These are phyloP conservation scores for Myanophis thanlyinensis DNA, from an alignment of 2,113 vertebrate genomes.

Conservation along the genomic window DNA sequence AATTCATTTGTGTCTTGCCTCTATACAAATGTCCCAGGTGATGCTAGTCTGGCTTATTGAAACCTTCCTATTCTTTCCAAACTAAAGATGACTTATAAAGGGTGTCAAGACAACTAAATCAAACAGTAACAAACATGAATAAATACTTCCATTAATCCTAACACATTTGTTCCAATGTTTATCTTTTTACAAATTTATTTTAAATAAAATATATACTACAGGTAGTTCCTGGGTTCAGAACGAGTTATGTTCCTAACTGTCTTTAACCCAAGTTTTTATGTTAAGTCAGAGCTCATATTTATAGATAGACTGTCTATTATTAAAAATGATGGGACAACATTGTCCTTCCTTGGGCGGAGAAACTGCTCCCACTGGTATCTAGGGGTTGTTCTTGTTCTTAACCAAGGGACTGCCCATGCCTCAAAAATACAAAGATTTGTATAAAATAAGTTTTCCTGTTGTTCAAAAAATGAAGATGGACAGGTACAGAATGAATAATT, in stretches of 20 bases:
- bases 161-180: neutral
- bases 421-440: neutral
- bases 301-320: neutral
- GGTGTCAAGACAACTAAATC: neutral
- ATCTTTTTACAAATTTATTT: neutral
- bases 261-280: neutral
- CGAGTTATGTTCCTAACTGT: neutral
- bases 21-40: neutral
- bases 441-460: neutral
- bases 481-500: neutral
- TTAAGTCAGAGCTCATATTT: neutral
- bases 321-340: neutral
- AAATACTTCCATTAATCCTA: neutral
- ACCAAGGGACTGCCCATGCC: neutral
- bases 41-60: neutral
- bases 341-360: neutral
- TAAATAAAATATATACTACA: neutral
- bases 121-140: neutral
- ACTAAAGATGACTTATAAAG: neutral
- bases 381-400: neutral
- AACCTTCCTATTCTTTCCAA: neutral
- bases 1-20: neutral
- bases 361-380: neutral
- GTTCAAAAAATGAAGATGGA: neutral
- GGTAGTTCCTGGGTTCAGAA: neutral